phyloP scores from a whole-genome alignment of 2,888 invertebrate genomes.

The Synanthedon andrenaeformis region DNA sequence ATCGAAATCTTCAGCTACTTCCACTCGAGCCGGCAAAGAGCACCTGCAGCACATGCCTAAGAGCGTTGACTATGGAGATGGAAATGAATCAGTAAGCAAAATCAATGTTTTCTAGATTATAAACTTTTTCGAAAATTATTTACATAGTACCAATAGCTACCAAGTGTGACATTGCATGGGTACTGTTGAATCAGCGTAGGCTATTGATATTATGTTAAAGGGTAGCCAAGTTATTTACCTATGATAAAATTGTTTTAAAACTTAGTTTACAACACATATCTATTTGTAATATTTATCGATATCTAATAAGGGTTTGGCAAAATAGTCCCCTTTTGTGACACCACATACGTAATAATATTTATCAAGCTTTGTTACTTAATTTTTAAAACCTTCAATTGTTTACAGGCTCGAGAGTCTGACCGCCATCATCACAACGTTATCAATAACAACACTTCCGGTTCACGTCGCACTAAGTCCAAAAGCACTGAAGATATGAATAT shows the following conservation, averaged over 20 bases:
- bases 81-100: slow-evolving; percentile 68
- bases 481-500: slow-evolving; percentile 91
- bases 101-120: too few species aligned
- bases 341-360: too few species aligned
- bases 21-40: slow-evolving; percentile 65
- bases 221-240: too few species aligned
- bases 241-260: too few species aligned
- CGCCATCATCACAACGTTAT: slow-evolving; percentile 78
- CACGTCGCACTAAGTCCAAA: slow-evolving; percentile 83
- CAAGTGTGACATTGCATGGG: too few species aligned
- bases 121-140: neutral
- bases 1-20: slow-evolving; percentile 75
- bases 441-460: slow-evolving; percentile 77
- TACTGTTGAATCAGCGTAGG: too few species aligned
- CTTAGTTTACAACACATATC: too few species aligned
- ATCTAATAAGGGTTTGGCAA: too few species aligned
- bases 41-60: slow-evolving; percentile 70
- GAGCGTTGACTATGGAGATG: slow-evolving; percentile 76
- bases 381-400: slow-evolving; percentile 5
- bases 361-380: too few species aligned
- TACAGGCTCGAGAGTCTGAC: slow-evolving; percentile 76
- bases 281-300: too few species aligned
- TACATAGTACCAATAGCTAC: neutral
- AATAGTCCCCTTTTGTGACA: too few species aligned
- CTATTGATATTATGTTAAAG: too few species aligned